Evolutionary conservation across 2,888 invertebrate species (phyloP), one percentile per base, ranked within the genome.

Genomic region (Microplitis deprimator): DNA sequence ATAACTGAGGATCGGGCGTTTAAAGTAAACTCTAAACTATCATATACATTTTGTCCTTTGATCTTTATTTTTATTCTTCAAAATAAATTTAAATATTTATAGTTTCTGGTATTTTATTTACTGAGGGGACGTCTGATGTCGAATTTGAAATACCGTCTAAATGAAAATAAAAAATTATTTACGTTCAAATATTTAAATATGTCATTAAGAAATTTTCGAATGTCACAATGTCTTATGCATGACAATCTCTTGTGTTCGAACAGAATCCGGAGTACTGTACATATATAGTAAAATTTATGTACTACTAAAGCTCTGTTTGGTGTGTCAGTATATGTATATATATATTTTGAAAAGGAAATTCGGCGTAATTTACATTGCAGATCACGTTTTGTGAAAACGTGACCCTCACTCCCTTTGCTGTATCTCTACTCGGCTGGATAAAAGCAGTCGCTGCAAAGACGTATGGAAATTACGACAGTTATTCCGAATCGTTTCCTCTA

Each of bases 361-460:
- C 70, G 84, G 83, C 79, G 76, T 75, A 79, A 90, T 90, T 86
- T 89, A 87, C 88, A 89, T 89, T 88, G 88, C 89, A 88, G 88
- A 89, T 88, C 87, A 86, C 87, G 87, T 86, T 75, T 83, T 50
- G 82, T 79, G 77, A 82, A 82, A 83, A 82, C 80, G 82, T 82
- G 82, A 79, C 78, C 80, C 80, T 81, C 80, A 82, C n/a, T n/a
- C 39, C 71, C 59, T 60, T 80, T 82, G 72, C 79, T 76, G 81
- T n/a, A 16, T 67, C 59, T 60, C 80, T 82, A 70, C 79, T 76
- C 81, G 76, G 65, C 29, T 29, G 85, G 84, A 87, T 88, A 86
- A 87, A 87, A 84, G 81, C 84, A 50, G 50, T 50, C 50, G 50
- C 13, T 13, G 50, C 84, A 77, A 87, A 88, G 86, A 86, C 85